Percentiles rank a stretch among this genome's conserved stretches.
phyloP scores from a whole-genome alignment of 2,888 invertebrate species.

The Pandemis cinnamomeana region DNA sequence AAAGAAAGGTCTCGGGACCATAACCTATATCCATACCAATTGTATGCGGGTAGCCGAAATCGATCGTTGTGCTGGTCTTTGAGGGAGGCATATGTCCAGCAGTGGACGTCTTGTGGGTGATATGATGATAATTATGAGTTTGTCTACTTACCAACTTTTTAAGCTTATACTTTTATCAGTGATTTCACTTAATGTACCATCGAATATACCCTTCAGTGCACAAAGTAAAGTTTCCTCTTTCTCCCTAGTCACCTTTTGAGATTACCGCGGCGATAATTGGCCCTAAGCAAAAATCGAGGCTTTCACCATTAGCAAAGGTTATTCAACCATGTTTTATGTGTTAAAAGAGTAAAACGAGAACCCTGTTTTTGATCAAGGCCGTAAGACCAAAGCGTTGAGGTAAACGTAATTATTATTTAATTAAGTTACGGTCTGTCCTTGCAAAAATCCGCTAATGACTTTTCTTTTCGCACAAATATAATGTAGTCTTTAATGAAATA shows the following conservation, averaged over 20 bases:
- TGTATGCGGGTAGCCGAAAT: too few relatives aligned
- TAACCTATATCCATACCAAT: too few relatives aligned
- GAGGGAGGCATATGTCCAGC: too few relatives aligned
- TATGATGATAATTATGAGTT: too few relatives aligned
- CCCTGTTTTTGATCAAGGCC: not conserved
- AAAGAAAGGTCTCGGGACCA: too few relatives aligned
- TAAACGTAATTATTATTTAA: constrained; percentile 1
- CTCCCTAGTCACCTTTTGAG: not conserved
- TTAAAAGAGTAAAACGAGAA: not conserved
- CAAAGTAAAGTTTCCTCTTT: not conserved
- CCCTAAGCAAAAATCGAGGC: not conserved
- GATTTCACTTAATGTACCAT: not conserved
- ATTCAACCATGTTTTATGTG: not conserved
- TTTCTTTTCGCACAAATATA: not conserved
- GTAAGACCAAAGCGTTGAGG: not conserved
- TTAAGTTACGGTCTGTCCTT: not conserved
- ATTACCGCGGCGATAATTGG: not conserved
- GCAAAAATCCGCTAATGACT: not conserved
- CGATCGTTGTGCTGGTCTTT: too few relatives aligned
- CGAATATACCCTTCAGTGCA: not conserved
- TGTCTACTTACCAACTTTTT: not conserved
- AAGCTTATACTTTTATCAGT: not conserved
- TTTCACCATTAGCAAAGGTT: not conserved
- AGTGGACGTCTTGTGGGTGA: too few relatives aligned
- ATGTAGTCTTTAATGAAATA: not conserved